Conservation (phyloP, 1,140 invertebrate species). For the Trachelipus rathkii region DNA sequence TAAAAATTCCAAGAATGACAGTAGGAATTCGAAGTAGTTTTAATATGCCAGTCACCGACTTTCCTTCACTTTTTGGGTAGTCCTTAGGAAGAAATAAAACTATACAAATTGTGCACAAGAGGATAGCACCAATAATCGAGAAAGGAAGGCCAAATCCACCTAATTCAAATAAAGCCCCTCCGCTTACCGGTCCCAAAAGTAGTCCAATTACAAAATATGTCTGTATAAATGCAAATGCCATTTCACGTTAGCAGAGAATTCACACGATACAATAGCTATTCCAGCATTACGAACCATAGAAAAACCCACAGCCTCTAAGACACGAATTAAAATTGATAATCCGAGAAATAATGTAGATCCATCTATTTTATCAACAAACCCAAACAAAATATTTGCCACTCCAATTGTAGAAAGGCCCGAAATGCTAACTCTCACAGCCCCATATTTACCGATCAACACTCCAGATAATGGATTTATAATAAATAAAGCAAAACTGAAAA, state of each 20-base stretch:
- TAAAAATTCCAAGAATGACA: conserved; percentile 59
- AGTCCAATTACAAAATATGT: conserved; percentile 2
- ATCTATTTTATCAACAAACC: conserved; percentile 9
- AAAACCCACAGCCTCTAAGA: conserved; percentile 18
- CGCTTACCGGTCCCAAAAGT: conserved; percentile 45
- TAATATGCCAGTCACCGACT: conserved; percentile 60
- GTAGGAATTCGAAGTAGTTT: conserved; percentile 46
- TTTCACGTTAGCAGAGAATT: conserved; percentile 18
- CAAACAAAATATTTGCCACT: conserved; percentile 18
- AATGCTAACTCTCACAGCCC: conserved; percentile 8
- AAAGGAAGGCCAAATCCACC: conserved; percentile 49
- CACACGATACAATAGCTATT: conserved; percentile 16
- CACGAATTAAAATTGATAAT: conserved; percentile 7
- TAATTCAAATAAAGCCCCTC: conserved; percentile 47
- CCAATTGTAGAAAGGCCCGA: conserved; percentile 1
- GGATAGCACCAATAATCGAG: conserved; percentile 47
- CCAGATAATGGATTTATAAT: background rate
- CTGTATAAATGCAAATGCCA: background rate
- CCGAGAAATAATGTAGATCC: background rate
- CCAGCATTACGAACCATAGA: conserved; percentile 14
- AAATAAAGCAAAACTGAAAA: conserved; percentile 19
- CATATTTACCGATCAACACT: background rate
- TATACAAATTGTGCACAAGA: conserved; percentile 41
- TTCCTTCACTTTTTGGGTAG: too few species aligned
- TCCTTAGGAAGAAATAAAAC: conserved; percentile 47